phyloP scores from a whole-genome alignment of 2,113 vertebrate species.

The Arvicanthis niloticus region DNA sequence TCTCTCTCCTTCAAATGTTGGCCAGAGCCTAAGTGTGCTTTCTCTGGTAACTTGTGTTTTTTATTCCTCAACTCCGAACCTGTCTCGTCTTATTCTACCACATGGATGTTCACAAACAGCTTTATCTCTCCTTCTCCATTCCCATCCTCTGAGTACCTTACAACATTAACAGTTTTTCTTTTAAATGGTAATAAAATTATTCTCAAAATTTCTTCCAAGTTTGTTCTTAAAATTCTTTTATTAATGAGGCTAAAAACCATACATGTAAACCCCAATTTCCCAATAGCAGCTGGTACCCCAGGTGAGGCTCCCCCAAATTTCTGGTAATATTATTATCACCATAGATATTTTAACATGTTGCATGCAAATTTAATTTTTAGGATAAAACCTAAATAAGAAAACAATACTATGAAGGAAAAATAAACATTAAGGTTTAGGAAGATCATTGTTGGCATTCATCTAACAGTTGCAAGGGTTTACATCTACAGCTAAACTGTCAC shows the following conservation, averaged over 20 bases:
- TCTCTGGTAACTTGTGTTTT: too few species aligned
- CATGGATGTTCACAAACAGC: neutral
- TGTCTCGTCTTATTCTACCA: neutral
- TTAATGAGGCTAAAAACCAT: neutral
- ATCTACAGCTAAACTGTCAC: slow-evolving; percentile 11
- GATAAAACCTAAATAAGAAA: neutral
- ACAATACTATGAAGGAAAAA: neutral
- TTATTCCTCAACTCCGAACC: neutral
- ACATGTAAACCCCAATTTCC: neutral
- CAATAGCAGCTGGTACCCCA: neutral
- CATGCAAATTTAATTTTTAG: neutral
- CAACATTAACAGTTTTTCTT: neutral
- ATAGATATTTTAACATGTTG: neutral
- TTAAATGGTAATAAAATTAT: neutral
- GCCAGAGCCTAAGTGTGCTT: neutral
- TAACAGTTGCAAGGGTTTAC: neutral
- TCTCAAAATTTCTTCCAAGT: neutral
- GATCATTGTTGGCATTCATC: neutral
- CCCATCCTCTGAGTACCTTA: neutral
- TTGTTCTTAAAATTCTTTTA: neutral
- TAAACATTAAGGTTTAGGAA: neutral
- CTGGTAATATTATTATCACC: neutral
- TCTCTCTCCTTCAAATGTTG: neutral
- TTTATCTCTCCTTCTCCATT: neutral
- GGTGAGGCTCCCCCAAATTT: neutral